These are phyloP conservation scores for Strigamia maritima DNA, from an alignment of 2,888 invertebrate species.

Conservation along the genomic window DNA sequence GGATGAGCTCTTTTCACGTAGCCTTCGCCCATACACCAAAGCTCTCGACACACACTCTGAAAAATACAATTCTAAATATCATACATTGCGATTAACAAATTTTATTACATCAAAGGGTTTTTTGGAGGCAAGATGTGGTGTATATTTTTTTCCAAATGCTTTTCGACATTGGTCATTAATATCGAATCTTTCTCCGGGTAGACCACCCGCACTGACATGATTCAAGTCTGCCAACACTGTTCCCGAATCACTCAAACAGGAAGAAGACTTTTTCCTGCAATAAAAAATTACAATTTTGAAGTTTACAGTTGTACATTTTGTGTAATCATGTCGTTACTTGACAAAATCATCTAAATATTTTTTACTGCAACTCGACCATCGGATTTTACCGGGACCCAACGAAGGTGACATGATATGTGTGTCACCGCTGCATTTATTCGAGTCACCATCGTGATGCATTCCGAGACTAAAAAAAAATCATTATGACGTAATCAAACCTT, in stretches of 20 bases:
- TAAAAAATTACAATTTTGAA: too few species aligned
- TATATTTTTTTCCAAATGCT: slow-evolving; percentile 1
- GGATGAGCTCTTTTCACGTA: slow-evolving; percentile 52
- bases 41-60: slow-evolving; percentile 50
- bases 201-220: neutral
- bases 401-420: slow-evolving; percentile 50
- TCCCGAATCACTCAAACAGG: neutral
- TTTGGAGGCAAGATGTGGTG: neutral
- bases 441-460: slow-evolving; percentile 52
- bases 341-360: slow-evolving; percentile 49
- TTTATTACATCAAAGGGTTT: slow-evolving; percentile 1
- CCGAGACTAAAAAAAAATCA: slow-evolving; percentile 48
- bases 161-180: slow-evolving; percentile 7
- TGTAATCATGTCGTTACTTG: slow-evolving; percentile 43
- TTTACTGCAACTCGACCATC: slow-evolving; percentile 51
- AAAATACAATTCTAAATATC: neutral
- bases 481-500: neutral
- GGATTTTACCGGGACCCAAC: slow-evolving; percentile 51
- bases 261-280: neutral
- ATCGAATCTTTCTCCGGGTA: slow-evolving; percentile 25
- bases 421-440: slow-evolving; percentile 48
- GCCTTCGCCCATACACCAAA: slow-evolving; percentile 50
- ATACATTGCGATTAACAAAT: neutral
- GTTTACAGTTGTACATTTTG: too few species aligned
- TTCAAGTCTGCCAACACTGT: neutral